Conservation (phyloP, 2,888 invertebrate species). For the Tupiocoris notatus region DNA sequence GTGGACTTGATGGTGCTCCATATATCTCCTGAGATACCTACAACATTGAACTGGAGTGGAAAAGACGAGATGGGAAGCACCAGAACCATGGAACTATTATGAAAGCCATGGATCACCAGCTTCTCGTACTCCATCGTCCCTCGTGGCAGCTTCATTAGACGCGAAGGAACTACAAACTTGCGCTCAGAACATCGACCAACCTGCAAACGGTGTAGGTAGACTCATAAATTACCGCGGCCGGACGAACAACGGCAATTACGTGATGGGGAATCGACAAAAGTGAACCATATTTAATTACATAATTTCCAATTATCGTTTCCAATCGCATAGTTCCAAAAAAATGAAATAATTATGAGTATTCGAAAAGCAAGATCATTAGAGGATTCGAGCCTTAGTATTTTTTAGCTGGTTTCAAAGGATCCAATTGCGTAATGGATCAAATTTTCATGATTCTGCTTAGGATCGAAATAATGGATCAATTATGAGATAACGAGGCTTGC, state of each 20-base stretch:
- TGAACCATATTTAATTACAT: no score
- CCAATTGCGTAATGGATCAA: no score
- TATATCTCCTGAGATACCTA: neutral
- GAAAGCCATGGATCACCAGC: constrained; percentile 18
- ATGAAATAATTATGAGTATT: no score
- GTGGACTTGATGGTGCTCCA: neutral
- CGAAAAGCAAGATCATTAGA: no score
- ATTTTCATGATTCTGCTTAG: no score
- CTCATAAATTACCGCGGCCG: neutral
- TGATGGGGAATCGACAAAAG: neutral
- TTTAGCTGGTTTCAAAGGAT: no score
- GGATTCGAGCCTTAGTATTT: no score
- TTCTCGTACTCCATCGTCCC: constrained; percentile 2
- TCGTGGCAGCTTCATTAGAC: constrained; percentile 23
- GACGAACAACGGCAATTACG: neutral
- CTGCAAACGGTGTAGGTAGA: neutral
- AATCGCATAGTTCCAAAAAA: no score
- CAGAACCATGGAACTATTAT: constrained; percentile 9
- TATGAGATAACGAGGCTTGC: no score
- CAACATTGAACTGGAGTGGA: neutral
- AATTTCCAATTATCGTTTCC: no score
- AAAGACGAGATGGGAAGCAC: neutral
- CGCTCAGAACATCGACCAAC: constrained; percentile 2
- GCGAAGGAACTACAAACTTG: constrained; percentile 17
- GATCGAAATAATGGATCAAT: no score